Percentiles rank a stretch among this genome's conserved stretches.
These are phyloP conservation scores for Euzophera pinguis DNA, from an alignment of 2,888 invertebrate genomes.

Conservation along the genomic window DNA sequence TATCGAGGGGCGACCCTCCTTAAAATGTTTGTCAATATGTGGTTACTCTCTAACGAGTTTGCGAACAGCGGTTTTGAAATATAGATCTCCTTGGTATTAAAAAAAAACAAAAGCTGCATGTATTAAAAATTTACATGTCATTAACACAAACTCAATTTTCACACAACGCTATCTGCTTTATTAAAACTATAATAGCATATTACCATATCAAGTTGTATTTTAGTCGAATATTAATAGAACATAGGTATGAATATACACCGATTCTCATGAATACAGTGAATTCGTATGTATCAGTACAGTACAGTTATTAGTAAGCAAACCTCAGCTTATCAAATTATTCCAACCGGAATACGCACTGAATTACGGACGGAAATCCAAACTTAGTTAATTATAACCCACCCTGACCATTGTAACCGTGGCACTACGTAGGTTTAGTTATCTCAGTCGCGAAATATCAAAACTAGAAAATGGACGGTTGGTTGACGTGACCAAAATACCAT, in stretches of 20 bases:
- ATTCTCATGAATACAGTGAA: neutral
- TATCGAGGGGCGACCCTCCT: slow-evolving; percentile 33
- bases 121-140: no score
- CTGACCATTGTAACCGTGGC: slow-evolving; percentile 11
- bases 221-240: no score
- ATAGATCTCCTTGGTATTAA: no score
- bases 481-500: neutral
- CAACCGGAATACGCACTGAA: slow-evolving; percentile 11
- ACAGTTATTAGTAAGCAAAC: neutral
- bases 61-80: slow-evolving; percentile 12
- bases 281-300: neutral
- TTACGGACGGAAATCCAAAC: slow-evolving; percentile 14
- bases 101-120: no score
- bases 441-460: slow-evolving; percentile 12
- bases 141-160: no score
- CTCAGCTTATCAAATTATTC: slow-evolving; percentile 13
- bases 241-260: no score
- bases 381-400: slow-evolving; percentile 14
- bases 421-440: slow-evolving; percentile 11
- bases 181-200: no score
- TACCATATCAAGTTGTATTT: no score
- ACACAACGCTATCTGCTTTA: no score
- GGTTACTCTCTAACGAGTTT: slow-evolving; percentile 30
- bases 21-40: slow-evolving; percentile 51
- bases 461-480: neutral